A percentile compares a stretch with the other conserved stretches of the same genome.
These are phyloP conservation scores for Rhadinocentrus ornatus DNA, from an alignment of 2,797 vertebrate genomes.

Conservation along the genomic window DNA sequence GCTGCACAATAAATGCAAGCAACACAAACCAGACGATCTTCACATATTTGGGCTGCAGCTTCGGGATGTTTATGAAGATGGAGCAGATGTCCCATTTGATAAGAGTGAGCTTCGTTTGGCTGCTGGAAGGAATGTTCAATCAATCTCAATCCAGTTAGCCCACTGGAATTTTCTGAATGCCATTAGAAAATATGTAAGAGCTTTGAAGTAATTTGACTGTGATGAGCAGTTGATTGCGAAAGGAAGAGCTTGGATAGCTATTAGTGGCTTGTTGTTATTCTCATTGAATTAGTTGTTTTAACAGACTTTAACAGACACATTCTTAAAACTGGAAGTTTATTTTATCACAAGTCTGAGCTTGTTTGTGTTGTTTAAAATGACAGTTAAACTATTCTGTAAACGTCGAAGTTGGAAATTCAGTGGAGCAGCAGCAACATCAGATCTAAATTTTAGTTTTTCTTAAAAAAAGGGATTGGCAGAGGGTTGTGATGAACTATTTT, in stretches of 20 bases:
- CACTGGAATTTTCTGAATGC: constrained; percentile 24
- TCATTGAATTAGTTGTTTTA: background rate
- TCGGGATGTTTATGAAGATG: constrained; percentile 38
- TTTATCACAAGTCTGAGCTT: constrained; percentile 1
- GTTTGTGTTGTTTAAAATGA: background rate
- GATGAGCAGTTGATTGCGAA: constrained; percentile 15
- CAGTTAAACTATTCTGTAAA: background rate
- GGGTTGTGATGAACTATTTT: background rate
- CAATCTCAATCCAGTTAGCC: constrained; percentile 26
- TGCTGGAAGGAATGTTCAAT: constrained; percentile 43
- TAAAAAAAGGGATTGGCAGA: background rate
- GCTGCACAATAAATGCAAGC: constrained; percentile 21
- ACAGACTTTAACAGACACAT: background rate
- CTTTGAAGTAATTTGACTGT: constrained; percentile 12
- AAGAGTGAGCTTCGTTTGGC: constrained; percentile 35
- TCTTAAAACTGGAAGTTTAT: background rate
- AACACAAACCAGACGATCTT: constrained; percentile 40
- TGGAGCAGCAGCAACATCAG: too few species aligned
- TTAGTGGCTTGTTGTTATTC: background rate
- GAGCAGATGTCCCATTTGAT: constrained; percentile 35
- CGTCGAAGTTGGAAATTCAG: background rate
- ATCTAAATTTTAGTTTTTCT: background rate
- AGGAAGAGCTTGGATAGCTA: background rate
- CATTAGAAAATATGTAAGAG: background rate
- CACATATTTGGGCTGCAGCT: constrained; percentile 42